Evolutionary conservation across 2,888 invertebrate species (phyloP), one percentile per base, ranked within the genome.

Genomic region (Cheilosia vernalis): DNA sequence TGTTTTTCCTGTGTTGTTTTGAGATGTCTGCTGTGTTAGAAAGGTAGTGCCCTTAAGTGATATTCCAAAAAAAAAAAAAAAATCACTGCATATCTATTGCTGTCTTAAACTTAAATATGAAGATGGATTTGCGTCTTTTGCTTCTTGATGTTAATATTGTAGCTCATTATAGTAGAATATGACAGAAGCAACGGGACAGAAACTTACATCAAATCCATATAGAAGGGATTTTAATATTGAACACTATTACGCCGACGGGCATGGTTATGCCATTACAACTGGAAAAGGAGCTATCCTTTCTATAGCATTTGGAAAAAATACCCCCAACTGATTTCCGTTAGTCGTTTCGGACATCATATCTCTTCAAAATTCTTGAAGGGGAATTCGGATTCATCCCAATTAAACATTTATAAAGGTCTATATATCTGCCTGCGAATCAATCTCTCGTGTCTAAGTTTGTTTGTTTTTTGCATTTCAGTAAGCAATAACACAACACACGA

Each of bases 201-300:
- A 33, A 44, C 42, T 27, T 27, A 30, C 37, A 58, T 15, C 40
- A 30, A 30, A 47, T 33, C 63, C 19, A 30, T 0, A 10, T 30
- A 30, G 17, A 30, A 27, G 7, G 1, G 17, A 63, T 63, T 63
- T 6, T 19, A 17, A 47, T 63, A 63, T 33, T 63, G 63, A 63
- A 33, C 30, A 2, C 19, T 27, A 15, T 27, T 63, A 30, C 7
- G 30, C 63, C 27, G 6, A 19, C 2, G 44, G 30, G 27, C 6
- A n/a, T 47, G n/a, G 40, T 40, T 60, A 60, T 42, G 6, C 24
- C 42, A 47, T 6, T 47, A 47, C 17, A n/a, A 17, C 7, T 4
- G 37, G 10, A 37, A 37, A 37, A 37, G 37, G 1, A 37, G 13
- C 37, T 4, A 13, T 13, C 37, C 13, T 10, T 13, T 4, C 37